phyloP scores from a whole-genome alignment of 2,113 vertebrate genomes.

The Loxodonta africana region DNA sequence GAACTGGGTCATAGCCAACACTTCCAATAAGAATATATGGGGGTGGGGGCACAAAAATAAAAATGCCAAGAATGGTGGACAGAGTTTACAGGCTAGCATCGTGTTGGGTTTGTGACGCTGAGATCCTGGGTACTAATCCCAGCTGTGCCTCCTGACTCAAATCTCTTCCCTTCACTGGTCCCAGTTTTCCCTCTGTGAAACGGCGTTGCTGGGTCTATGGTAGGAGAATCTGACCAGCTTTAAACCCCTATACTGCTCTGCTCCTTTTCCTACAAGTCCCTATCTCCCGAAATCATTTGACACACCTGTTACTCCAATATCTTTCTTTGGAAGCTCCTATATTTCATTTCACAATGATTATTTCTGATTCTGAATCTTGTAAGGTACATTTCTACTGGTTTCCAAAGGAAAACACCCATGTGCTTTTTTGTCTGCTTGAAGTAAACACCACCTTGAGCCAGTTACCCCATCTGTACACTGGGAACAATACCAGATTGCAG shows the following conservation, averaged over 20 bases:
- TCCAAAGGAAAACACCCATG: slow-evolving; percentile 67
- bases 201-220: neutral
- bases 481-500: slow-evolving; percentile 69
- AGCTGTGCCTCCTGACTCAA: neutral
- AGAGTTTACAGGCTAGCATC: neutral
- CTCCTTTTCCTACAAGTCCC: neutral
- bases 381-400: slow-evolving; percentile 58
- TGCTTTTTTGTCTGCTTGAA: slow-evolving; percentile 61
- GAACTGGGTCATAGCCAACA: neutral
- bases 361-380: slow-evolving; percentile 42
- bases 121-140: neutral
- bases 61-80: neutral
- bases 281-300: neutral
- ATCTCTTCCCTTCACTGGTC: neutral
- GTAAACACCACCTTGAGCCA: slow-evolving; percentile 76
- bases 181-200: neutral
- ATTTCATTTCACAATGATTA: slow-evolving; percentile 65
- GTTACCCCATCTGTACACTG: slow-evolving; percentile 71
- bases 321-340: slow-evolving; percentile 49
- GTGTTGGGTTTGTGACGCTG: neutral
- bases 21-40: neutral
- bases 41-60: neutral
- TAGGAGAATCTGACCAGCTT: neutral
- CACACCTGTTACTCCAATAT: neutral
- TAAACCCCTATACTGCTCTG: neutral